phyloP scores from a whole-genome alignment of 30 jellyfish, hydroid and myxozoan species.

The Chrysaora quinquecirrha region DNA sequence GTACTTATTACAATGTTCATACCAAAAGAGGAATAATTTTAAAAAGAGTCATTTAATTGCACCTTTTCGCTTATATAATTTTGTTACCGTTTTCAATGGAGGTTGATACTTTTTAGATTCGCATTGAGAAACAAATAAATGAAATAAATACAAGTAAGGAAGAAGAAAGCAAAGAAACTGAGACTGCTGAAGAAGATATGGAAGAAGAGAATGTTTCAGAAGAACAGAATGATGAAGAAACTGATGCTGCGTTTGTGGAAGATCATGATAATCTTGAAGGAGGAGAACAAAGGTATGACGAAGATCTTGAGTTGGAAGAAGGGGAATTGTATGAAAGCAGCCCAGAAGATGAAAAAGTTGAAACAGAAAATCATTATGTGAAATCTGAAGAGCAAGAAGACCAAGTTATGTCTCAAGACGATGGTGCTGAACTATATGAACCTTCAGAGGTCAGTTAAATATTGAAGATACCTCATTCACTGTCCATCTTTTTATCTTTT shows the following conservation, averaged over 20 bases:
- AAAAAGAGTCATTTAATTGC: background rate
- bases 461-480: too few species aligned
- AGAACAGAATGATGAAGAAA: constrained; percentile 1
- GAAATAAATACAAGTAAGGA: constrained; percentile 18
- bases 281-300: too few species aligned
- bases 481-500: too few species aligned
- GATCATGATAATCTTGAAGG: too few species aligned
- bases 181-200: background rate
- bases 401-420: constrained; percentile 12
- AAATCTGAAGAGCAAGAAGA: constrained; percentile 11
- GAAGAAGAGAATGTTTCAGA: constrained; percentile 8
- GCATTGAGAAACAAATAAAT: constrained; percentile 47
- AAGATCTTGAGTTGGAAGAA: background rate
- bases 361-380: background rate
- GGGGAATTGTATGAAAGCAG: too few species aligned
- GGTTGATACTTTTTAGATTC: constrained; percentile 29
- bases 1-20: too few species aligned
- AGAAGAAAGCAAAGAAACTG: background rate
- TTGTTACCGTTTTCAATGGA: too few species aligned
- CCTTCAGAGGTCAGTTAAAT: constrained; percentile 64
- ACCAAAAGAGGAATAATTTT: background rate
- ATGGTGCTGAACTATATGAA: constrained; percentile 47
- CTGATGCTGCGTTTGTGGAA: too few species aligned
- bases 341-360: constrained; percentile 46
- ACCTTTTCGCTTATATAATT: background rate